Percentiles rank a stretch among this genome's conserved stretches.
phyloP scores from a whole-genome alignment of 1,140 invertebrate species.

The Maniola jurtina region DNA sequence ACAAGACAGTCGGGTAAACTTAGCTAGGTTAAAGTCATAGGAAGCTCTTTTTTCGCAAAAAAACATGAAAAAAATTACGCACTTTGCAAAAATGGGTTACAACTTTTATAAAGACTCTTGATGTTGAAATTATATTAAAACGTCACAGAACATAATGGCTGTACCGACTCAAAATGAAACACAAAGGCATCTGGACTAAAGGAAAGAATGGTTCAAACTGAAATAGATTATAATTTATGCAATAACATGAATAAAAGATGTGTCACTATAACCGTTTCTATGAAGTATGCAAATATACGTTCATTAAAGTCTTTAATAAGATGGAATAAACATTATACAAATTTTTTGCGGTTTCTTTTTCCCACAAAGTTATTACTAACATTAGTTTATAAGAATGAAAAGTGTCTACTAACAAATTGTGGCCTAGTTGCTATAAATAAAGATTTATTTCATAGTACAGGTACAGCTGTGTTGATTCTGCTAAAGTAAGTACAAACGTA shows the following conservation, averaged over 20 bases:
- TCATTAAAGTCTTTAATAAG: background rate
- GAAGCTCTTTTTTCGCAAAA: background rate
- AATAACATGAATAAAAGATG: constrained; percentile 7
- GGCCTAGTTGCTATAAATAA: too few species aligned
- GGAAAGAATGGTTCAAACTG: constrained; percentile 2
- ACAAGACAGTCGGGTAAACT: too few species aligned
- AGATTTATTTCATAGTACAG: too few species aligned
- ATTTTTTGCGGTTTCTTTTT: too few species aligned
- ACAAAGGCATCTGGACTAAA: background rate
- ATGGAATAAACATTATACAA: too few species aligned
- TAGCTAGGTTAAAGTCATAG: too few species aligned
- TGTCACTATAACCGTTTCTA: background rate
- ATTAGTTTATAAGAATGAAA: too few species aligned
- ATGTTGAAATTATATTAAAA: constrained; percentile 1
- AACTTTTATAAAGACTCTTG: background rate
- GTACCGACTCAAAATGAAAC: background rate
- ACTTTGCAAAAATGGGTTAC: background rate
- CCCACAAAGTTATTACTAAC: too few species aligned
- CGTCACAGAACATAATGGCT: background rate
- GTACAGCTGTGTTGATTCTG: too few species aligned
- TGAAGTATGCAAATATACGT: background rate
- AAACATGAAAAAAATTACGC: background rate
- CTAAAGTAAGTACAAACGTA: too few species aligned
- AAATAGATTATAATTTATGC: background rate
- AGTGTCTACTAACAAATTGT: too few species aligned